These are phyloP conservation scores for Drosophila ohnishii DNA, from an alignment of 1,140 invertebrate species.

Conservation along the genomic window DNA sequence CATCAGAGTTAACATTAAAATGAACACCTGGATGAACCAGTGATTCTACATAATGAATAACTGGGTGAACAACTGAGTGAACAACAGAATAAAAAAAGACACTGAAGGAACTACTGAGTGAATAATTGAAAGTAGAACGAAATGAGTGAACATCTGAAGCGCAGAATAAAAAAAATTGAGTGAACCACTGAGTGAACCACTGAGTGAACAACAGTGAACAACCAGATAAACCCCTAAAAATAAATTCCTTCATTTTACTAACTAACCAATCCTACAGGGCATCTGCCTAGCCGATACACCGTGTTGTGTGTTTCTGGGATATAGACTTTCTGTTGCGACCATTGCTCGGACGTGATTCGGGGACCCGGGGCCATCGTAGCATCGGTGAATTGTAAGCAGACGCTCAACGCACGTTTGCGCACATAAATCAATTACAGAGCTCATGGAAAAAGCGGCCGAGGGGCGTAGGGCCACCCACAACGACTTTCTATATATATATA, in stretches of 20 bases:
- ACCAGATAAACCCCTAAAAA: neutral
- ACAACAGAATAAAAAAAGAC: neutral
- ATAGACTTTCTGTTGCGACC: conserved; percentile 29
- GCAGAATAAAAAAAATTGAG: neutral
- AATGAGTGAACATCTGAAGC: neutral
- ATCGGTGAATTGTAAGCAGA: conserved; percentile 66
- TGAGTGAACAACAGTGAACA: neutral
- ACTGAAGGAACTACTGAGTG: neutral
- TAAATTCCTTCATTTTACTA: fast-evolving
- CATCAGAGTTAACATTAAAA: neutral
- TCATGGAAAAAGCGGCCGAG: conserved; percentile 40
- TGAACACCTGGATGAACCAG: neutral
- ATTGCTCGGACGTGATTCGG: conserved; percentile 22
- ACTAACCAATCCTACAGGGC: neutral
- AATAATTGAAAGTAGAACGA: neutral
- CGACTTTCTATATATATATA: conserved; percentile 34
- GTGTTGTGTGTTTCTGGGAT: neutral
- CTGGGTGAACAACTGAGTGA: neutral
- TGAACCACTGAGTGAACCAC: neutral
- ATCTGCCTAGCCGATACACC: neutral
- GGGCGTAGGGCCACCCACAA: conserved; percentile 47
- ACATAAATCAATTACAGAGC: conserved; percentile 79
- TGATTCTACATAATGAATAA: neutral
- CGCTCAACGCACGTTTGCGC: conserved; percentile 72
- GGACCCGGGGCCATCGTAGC: conserved; percentile 19